Evolutionary conservation across 30 jellyfish, hydroid and myxozoan species (phyloP), one percentile per base, ranked within the genome.

Genomic region (Chironex yamaguchii): DNA sequence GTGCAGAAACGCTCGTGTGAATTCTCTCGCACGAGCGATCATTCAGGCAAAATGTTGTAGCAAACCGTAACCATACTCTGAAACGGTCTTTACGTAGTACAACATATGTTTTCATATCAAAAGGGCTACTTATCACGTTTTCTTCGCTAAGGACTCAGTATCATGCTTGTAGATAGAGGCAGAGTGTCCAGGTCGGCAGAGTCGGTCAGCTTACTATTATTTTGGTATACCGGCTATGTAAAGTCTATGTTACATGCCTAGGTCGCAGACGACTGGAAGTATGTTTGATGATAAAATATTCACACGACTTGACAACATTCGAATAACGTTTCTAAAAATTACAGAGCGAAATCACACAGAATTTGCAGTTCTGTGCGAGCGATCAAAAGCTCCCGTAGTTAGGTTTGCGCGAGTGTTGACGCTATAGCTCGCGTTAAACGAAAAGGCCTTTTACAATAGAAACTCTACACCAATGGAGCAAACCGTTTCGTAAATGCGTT

Each of bases 321-420:
- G 74, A 58, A 33, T 58, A 49, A 49, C 22, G 1, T 17, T 49
- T 49, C 22, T 1, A 22, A 17, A 17, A 22, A 1, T 17, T 17
- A 58, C 74, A 58, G 74, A 58, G 74, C 74, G 30, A 58, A 2
- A 58, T 58, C 28, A 1, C 2, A 58, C 74, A 58, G 36, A 1
- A 58, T 58, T 58, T 0, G 28, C 74, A 33, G 2, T 58, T 58
- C 28, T 58, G 74, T 36, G 74, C 74, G 74, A 58, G 74, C 74
- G 30, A 58, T 58, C 52, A 58, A 58, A 58, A 58, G 74, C 74
- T 58, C 74, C 74, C 30, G 74, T 58, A 36, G 74, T 58, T 58
- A 22, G 74, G 74, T 58, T 58, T 58, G 74, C 74, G 74, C 74
- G 74, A 58, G 74, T 58, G 74, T 36, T 58, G 74, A 58, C 74